Conservation (phyloP, 2,888 invertebrate species). For the Eilema sororculum region DNA sequence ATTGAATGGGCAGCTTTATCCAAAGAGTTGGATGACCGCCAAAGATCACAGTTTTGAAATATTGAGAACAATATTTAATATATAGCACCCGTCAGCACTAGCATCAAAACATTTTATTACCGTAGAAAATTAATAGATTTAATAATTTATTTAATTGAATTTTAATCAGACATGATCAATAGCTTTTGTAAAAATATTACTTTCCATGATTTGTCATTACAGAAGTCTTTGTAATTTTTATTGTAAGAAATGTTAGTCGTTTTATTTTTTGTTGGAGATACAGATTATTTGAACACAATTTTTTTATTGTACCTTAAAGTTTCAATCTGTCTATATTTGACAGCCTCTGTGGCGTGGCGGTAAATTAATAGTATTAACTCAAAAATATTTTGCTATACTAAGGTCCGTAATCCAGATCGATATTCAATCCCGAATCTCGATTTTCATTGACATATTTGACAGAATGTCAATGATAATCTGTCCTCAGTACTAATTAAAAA, state of each 20-base stretch:
- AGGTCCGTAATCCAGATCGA: no score
- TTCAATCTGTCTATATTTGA: no score
- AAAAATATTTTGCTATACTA: no score
- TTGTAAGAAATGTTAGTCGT: neutral
- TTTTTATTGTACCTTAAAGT: neutral
- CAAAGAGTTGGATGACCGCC: conserved; percentile 41
- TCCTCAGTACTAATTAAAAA: no score
- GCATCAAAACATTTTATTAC: neutral
- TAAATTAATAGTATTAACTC: no score
- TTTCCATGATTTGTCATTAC: neutral
- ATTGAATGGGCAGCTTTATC: conserved; percentile 35
- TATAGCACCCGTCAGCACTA: conserved; percentile 26
- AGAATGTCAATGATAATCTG: no score
- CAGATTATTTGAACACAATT: neutral
- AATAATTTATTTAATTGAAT: neutral
- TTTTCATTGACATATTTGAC: no score
- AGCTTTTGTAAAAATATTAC: neutral
- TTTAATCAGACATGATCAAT: neutral
- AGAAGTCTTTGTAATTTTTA: neutral
- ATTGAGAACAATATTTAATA: conserved; percentile 42
- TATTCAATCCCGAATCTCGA: no score
- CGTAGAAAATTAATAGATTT: neutral
- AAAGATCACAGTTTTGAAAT: conserved; percentile 38
- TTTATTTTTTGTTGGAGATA: neutral
- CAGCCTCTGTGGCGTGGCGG: no score